These are phyloP conservation scores for Xenopus borealis DNA, from an alignment of 2,113 vertebrate species.

Conservation along the genomic window DNA sequence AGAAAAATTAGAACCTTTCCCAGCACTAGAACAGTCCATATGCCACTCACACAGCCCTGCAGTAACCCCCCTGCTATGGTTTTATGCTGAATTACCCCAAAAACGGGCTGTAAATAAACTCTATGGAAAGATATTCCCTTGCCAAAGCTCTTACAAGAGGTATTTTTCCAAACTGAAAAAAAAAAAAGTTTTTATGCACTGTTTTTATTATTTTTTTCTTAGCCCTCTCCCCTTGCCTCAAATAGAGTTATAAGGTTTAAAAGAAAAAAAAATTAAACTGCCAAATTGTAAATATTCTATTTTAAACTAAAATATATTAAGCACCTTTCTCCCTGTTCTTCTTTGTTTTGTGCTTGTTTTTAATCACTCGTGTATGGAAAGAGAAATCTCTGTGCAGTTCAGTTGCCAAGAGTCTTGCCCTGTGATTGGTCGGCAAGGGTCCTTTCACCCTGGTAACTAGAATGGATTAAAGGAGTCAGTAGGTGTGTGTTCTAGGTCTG, in stretches of 20 bases:
- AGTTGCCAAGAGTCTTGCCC: constrained; percentile 33
- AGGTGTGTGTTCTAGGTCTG: neutral
- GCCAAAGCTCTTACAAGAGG: constrained; percentile 34
- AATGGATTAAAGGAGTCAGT: neutral
- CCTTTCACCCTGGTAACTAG: neutral
- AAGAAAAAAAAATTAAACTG: constrained; percentile 46
- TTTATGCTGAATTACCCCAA: neutral
- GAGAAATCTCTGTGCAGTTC: constrained; percentile 51
- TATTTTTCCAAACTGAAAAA: constrained; percentile 54
- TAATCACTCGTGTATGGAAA: constrained; percentile 46
- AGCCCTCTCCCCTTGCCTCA: constrained; percentile 50
- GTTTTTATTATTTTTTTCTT: constrained; percentile 9
- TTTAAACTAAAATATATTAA: constrained; percentile 53
- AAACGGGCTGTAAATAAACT: constrained; percentile 49
- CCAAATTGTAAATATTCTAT: constrained; percentile 54
- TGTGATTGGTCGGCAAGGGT: constrained; percentile 48
- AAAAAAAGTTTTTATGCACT: constrained; percentile 47
- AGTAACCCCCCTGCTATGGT: neutral
- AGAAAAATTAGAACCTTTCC: neutral
- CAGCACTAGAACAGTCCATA: neutral
- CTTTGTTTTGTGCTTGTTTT: constrained; percentile 53
- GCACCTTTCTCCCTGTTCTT: constrained; percentile 55
- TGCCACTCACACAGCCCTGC: neutral
- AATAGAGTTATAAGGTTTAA: constrained; percentile 44
- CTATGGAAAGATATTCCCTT: constrained; percentile 35